Conservation (phyloP, 2,797 vertebrate genomes). For the Hozukius guyotensis region DNA sequence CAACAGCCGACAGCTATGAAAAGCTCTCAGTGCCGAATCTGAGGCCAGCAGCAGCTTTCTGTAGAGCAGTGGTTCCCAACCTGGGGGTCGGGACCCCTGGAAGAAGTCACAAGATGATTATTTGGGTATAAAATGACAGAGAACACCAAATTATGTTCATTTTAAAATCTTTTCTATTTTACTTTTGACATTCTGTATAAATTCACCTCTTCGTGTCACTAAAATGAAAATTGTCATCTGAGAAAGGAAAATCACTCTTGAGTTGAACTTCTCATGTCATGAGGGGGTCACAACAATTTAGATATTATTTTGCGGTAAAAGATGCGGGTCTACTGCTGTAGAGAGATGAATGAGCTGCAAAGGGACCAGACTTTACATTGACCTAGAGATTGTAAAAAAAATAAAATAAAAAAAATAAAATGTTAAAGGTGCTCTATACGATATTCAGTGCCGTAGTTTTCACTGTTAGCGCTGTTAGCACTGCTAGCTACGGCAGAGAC, state of each 20-base stretch:
- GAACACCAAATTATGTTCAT: neutral
- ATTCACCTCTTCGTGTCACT: neutral
- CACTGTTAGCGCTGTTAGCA: too few relatives aligned
- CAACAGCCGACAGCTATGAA: slow-evolving; percentile 33
- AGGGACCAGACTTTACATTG: neutral
- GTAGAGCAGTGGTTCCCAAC: neutral
- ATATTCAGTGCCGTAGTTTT: too few relatives aligned
- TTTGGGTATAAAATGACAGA: neutral
- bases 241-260: neutral
- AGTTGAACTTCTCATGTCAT: neutral
- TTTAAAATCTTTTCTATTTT: neutral
- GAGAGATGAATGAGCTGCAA: neutral
- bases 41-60: slow-evolving; percentile 16
- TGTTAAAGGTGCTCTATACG: too few relatives aligned
- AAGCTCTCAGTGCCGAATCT: slow-evolving; percentile 25
- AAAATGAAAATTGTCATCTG: neutral
- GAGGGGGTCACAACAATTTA: too few relatives aligned
- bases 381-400: neutral
- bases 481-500: too few relatives aligned
- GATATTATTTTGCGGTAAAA: neutral
- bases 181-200: neutral
- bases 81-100: neutral
- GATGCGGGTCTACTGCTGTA: neutral
- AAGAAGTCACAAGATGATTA: neutral
- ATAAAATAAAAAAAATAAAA: too few relatives aligned